Evolutionary conservation across 2,888 invertebrate genomes (phyloP).

Genomic region (Callosobruchus maculatus): DNA sequence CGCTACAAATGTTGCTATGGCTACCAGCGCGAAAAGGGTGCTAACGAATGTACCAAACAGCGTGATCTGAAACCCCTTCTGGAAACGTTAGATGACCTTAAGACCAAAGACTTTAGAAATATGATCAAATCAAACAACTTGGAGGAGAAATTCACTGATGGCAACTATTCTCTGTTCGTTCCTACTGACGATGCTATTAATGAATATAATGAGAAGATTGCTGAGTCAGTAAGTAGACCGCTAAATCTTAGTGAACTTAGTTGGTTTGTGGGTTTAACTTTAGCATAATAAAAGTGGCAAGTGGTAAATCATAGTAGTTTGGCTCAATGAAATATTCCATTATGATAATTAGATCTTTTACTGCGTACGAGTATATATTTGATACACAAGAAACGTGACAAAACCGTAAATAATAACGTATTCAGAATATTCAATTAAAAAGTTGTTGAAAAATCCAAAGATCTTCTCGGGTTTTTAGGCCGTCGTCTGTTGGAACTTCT

Average conservation of each 20-base stretch:
- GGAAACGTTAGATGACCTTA: constrained; percentile 57
- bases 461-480: no score
- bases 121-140: constrained; percentile 54
- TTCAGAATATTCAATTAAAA: no score
- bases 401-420: no score
- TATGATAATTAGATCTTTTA: no score
- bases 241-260: background rate
- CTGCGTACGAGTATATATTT: no score
- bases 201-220: constrained; percentile 53
- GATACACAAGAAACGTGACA: no score
- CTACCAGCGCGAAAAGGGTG: constrained; percentile 49
- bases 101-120: constrained; percentile 57
- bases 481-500: no score
- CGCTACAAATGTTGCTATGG: constrained; percentile 69
- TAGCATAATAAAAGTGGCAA: no score
- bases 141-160: constrained; percentile 49
- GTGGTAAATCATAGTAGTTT: no score
- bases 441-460: no score
- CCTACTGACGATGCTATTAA: constrained; percentile 61
- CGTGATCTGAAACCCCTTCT: constrained; percentile 57
- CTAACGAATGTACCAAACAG: constrained; percentile 41
- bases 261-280: no score
- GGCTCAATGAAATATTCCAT: no score
- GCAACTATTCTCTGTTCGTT: constrained; percentile 61
- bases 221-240: constrained; percentile 50